phyloP scores from a whole-genome alignment of 2,888 invertebrate species.

The Troglohyphantes excavatus region DNA sequence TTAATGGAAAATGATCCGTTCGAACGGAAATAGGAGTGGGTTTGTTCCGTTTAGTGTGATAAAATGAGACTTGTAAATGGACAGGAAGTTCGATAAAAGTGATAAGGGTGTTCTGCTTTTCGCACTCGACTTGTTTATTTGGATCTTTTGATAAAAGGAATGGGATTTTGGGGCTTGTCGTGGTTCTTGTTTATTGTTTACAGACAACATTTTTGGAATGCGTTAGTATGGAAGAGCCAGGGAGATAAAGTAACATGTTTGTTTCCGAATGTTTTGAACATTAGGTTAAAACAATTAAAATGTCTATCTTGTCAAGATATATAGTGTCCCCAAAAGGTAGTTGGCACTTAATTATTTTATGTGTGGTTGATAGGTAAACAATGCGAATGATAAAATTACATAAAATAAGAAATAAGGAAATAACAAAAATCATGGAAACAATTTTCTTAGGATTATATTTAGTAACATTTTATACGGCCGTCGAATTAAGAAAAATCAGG shows the following conservation, averaged over 20 bases:
- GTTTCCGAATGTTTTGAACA: neutral
- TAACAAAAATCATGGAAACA: too few relatives aligned
- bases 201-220: neutral
- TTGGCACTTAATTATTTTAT: too few relatives aligned
- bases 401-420: too few relatives aligned
- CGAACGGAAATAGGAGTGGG: conserved; percentile 8
- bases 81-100: conserved; percentile 40
- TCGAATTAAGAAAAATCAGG: too few relatives aligned
- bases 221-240: too few relatives aligned
- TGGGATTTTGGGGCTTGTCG: neutral
- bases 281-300: neutral
- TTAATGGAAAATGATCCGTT: conserved; percentile 26
- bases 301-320: too few relatives aligned
- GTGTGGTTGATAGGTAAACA: too few relatives aligned
- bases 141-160: conserved; percentile 6
- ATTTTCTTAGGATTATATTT: too few relatives aligned
- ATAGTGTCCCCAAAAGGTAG: too few relatives aligned
- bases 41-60: conserved; percentile 28
- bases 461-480: too few relatives aligned
- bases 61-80: conserved; percentile 54
- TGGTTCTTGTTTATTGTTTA: neutral
- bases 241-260: neutral
- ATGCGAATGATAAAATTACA: too few relatives aligned
- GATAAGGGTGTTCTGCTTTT: conserved; percentile 28
- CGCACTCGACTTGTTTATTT: neutral